Evolutionary conservation across 2,797 vertebrate species (phyloP).

Genomic region (Sphenodon punctatus): DNA sequence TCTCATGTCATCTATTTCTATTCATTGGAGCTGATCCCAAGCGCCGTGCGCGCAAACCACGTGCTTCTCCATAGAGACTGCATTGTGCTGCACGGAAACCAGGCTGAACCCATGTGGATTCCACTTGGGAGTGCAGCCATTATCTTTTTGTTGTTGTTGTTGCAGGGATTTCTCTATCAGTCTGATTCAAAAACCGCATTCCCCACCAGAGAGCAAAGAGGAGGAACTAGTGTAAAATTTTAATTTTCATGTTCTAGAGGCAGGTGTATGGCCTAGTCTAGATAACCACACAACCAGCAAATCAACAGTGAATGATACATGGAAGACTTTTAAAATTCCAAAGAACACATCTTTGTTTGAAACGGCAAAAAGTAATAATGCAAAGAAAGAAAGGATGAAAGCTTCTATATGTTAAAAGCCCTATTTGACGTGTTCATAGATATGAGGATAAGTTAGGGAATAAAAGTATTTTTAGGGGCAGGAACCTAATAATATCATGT

Average conservation of each 20-base stretch:
- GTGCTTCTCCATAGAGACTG: too few relatives aligned
- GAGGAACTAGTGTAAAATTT: not conserved
- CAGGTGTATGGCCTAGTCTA: not conserved
- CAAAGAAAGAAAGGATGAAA: not conserved
- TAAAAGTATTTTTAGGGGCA: not conserved
- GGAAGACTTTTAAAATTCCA: not conserved
- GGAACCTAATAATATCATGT: not conserved
- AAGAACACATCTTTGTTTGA: not conserved
- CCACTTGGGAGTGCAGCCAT: too few relatives aligned
- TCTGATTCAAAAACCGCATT: not conserved
- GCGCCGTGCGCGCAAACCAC: too few relatives aligned
- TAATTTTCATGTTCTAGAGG: not conserved
- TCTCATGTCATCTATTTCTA: not conserved
- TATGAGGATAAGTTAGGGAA: not conserved
- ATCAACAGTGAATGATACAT: too few relatives aligned
- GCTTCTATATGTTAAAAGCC: fast-evolving
- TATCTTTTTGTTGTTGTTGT: not conserved
- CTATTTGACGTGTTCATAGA: not conserved
- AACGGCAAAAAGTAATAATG: not conserved
- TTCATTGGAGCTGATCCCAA: too few relatives aligned
- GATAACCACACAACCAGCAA: not conserved
- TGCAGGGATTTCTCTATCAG: not conserved
- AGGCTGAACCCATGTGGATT: too few relatives aligned
- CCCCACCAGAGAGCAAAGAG: not conserved
- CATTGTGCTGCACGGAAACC: too few relatives aligned